Conservation (phyloP, 2,797 vertebrate genomes). For the Hybognathus amarus region DNA sequence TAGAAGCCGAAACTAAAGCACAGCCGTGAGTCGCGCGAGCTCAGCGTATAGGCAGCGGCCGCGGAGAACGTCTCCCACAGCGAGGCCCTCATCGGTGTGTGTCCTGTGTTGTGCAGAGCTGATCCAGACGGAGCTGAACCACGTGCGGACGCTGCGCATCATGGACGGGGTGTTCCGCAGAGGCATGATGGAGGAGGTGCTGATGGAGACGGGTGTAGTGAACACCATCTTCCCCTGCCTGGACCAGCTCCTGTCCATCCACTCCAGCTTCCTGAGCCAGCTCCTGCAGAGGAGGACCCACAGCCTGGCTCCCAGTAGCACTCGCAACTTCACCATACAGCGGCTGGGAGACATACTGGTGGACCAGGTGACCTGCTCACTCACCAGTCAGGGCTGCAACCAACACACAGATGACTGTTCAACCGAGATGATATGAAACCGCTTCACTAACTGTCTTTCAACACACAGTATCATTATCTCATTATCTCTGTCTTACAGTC, state of each 20-base stretch:
- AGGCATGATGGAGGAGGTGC: conserved; percentile 89
- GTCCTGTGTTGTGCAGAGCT: conserved; percentile 76
- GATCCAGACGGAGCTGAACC: conserved; percentile 92
- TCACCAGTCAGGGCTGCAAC: too few species aligned
- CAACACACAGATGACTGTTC: fast-evolving
- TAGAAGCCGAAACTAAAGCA: too few species aligned
- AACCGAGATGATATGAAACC: too few species aligned
- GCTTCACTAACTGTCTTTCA: too few species aligned
- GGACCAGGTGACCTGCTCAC: conserved; percentile 77
- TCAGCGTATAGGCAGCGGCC: too few species aligned
- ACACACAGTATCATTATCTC: too few species aligned
- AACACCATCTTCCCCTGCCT: conserved; percentile 88
- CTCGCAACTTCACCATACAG: conserved; percentile 87
- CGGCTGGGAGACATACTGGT: conserved; percentile 87
- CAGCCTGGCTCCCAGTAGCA: conserved; percentile 82
- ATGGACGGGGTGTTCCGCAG: conserved; percentile 89
- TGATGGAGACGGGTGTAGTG: conserved; percentile 80
- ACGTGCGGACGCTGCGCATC: conserved; percentile 89
- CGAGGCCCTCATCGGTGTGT: background rate
- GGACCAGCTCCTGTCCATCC: conserved; percentile 86
- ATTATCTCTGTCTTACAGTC: too few species aligned
- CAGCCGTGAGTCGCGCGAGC: too few species aligned
- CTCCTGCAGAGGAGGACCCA: conserved; percentile 81
- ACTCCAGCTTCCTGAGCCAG: conserved; percentile 83
- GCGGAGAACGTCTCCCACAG: too few species aligned